Evolutionary conservation across 2,113 vertebrate species (phyloP).

Genomic region (Mellivora capensis): DNA sequence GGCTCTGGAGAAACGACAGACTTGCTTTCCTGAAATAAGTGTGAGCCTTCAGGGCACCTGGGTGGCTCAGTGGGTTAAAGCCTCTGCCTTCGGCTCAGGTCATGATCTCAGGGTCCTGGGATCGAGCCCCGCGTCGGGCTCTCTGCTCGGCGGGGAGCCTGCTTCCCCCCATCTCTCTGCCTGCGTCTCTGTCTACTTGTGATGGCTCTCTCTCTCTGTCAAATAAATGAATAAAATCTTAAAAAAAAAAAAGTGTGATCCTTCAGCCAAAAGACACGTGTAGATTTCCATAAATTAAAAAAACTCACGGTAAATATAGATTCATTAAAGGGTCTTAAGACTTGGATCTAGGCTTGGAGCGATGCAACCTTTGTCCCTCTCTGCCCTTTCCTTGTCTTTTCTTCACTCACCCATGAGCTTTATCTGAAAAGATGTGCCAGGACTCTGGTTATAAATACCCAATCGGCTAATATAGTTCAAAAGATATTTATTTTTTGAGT

Average conservation of each 20-base stretch:
- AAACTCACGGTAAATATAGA: conserved; percentile 45
- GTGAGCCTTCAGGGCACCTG: conserved; percentile 25
- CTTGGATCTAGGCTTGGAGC: neutral
- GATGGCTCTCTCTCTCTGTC: too few species aligned
- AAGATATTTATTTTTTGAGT: neutral
- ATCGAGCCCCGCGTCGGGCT: too few species aligned
- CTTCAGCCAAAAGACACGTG: conserved; percentile 36
- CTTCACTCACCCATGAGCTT: neutral
- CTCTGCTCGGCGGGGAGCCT: too few species aligned
- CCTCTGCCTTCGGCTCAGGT: too few species aligned
- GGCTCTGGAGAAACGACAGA: conserved; percentile 13
- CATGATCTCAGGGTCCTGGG: too few species aligned
- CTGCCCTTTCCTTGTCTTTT: neutral
- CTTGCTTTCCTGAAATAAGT: conserved; percentile 43
- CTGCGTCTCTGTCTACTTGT: too few species aligned
- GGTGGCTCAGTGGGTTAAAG: too few species aligned
- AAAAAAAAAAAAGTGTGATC: conserved; percentile 1
- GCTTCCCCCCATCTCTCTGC: too few species aligned
- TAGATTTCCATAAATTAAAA: conserved; percentile 31
- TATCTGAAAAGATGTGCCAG: neutral
- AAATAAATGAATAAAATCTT: too few species aligned
- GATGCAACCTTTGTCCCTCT: neutral
- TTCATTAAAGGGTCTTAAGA: conserved; percentile 43
- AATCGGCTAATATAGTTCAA: neutral
- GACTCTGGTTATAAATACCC: neutral